Conservation (phyloP, 1,140 invertebrate species). For the Drosophila parabipectinata region DNA sequence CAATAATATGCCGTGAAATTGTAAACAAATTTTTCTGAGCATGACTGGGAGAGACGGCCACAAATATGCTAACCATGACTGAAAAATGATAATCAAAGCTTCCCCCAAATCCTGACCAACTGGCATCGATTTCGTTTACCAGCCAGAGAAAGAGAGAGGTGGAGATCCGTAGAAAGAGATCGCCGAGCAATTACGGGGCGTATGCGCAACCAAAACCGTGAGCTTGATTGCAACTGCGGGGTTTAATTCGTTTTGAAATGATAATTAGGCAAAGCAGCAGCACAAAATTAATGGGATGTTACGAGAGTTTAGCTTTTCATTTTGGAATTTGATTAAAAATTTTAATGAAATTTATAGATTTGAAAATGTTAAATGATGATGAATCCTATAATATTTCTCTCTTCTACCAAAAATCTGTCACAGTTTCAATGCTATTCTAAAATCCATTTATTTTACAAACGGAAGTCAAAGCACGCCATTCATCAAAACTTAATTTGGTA, state of each 20-base stretch:
- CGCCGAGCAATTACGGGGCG: slow-evolving; percentile 34
- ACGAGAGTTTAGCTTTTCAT: too few species aligned
- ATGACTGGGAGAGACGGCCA: slow-evolving; percentile 21
- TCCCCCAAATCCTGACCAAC: slow-evolving; percentile 45
- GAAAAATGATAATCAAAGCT: slow-evolving; percentile 40
- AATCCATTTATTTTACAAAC: slow-evolving; percentile 44
- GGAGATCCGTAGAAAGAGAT: neutral
- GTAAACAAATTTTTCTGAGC: slow-evolving; percentile 63
- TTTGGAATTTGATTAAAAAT: neutral
- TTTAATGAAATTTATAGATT: slow-evolving; percentile 1
- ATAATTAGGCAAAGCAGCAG: slow-evolving; percentile 28
- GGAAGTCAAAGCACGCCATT: slow-evolving; percentile 63
- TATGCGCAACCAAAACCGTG: slow-evolving; percentile 55
- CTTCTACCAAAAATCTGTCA: slow-evolving; percentile 1
- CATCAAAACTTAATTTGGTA: slow-evolving; percentile 47
- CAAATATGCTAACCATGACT: slow-evolving; percentile 45
- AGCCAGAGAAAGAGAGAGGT: neutral
- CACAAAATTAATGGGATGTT: slow-evolving; percentile 8
- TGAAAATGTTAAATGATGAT: too few species aligned
- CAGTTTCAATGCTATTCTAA: slow-evolving; percentile 4
- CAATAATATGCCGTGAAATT: slow-evolving; percentile 76
- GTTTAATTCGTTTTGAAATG: slow-evolving; percentile 37
- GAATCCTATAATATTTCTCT: neutral
- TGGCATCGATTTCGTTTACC: slow-evolving; percentile 31
- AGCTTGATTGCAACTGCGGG: slow-evolving; percentile 23